A percentile compares a stretch with the other conserved stretches of the same genome.
Evolutionary conservation across 2,797 vertebrate species (phyloP).

Genomic region (Silurus lanzhouensis): DNA sequence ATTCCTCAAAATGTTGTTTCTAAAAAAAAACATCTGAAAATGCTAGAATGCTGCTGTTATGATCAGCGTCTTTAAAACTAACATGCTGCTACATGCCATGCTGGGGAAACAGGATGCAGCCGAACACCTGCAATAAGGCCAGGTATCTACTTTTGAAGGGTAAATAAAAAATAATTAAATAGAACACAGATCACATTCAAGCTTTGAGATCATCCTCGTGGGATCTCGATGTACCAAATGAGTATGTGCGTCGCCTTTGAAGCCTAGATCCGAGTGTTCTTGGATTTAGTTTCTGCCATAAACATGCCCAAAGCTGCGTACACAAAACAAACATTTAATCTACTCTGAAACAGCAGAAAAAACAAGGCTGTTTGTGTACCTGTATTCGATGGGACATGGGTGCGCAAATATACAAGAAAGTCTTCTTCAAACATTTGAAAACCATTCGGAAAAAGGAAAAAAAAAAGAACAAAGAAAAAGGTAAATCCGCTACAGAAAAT

Average conservation of each 20-base stretch:
- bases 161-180: neutral
- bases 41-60: neutral
- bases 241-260: constrained; percentile 15
- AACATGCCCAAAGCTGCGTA: constrained; percentile 36
- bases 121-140: neutral
- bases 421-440: constrained; percentile 54
- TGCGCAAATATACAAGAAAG: constrained; percentile 37
- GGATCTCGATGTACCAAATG: constrained; percentile 1
- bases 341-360: constrained; percentile 42
- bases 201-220: neutral
- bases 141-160: neutral
- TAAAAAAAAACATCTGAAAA: constrained; percentile 15
- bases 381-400: constrained; percentile 44
- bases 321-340: constrained; percentile 51
- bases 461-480: constrained; percentile 40
- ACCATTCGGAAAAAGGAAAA: constrained; percentile 38
- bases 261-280: constrained; percentile 28
- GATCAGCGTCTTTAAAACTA: neutral
- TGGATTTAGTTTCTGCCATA: constrained; percentile 41
- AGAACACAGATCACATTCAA: neutral
- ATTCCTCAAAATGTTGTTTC: constrained; percentile 13
- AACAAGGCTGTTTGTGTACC: constrained; percentile 35
- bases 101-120: neutral
- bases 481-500: constrained; percentile 51
- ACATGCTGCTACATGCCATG: constrained; percentile 13